Conservation (phyloP, 2,888 invertebrate genomes). For the Mythimna pallens region DNA sequence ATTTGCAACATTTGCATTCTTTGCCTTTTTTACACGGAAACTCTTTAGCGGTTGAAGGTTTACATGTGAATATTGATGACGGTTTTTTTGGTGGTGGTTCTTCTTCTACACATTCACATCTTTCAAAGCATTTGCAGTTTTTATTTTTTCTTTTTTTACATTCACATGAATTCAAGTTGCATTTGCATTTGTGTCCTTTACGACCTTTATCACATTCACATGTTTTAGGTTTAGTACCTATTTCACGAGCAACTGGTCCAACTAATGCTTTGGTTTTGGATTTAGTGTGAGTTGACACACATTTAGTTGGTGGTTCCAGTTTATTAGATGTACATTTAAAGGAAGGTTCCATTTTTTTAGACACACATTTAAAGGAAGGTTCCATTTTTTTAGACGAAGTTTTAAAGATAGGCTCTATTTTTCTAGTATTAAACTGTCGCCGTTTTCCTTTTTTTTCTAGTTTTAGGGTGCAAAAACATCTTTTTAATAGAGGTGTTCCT, state of each 20-base stretch:
- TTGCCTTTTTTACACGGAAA: constrained; percentile 16
- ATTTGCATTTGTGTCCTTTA: constrained; percentile 27
- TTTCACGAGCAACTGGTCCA: constrained; percentile 29
- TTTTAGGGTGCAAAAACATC: constrained; percentile 71
- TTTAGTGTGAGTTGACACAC: constrained; percentile 6
- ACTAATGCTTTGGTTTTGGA: constrained; percentile 5
- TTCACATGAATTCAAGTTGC: background rate
- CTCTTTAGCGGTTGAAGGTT: background rate
- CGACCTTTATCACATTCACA: constrained; percentile 60
- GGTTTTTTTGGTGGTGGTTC: background rate
- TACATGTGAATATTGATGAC: background rate
- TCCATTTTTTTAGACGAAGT: constrained; percentile 3
- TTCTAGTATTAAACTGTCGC: constrained; percentile 23
- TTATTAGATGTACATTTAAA: background rate
- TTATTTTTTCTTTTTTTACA: background rate
- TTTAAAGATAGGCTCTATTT: constrained; percentile 5
- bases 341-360: constrained; percentile 9
- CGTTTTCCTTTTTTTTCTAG: constrained; percentile 62
- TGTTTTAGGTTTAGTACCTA: constrained; percentile 35
- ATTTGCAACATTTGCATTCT: constrained; percentile 15
- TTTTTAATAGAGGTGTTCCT: constrained; percentile 31
- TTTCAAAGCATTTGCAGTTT: constrained; percentile 10
- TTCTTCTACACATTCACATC: constrained; percentile 10
- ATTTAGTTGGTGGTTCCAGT: constrained; percentile 12
- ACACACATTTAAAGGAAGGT: constrained; percentile 2